These are phyloP conservation scores for Nysson spinosus DNA, from an alignment of 2,888 invertebrate species.

Conservation along the genomic window DNA sequence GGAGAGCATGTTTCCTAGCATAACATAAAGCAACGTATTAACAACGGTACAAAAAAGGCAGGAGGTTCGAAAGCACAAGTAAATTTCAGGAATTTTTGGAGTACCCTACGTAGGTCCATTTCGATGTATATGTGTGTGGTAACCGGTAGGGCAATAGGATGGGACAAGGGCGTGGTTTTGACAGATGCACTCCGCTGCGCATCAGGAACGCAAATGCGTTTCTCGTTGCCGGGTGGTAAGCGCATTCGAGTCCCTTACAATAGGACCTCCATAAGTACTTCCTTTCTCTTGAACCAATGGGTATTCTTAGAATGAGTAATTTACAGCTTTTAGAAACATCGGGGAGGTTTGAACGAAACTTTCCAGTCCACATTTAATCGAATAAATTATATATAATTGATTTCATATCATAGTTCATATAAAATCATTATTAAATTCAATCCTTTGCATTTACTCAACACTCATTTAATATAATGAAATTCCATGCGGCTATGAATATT, in stretches of 20 bases:
- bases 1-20: too few relatives aligned
- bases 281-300: slow-evolving; percentile 1
- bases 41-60: too few relatives aligned
- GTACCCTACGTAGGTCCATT: neutral
- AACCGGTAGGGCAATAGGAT: slow-evolving; percentile 32
- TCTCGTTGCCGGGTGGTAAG: slow-evolving; percentile 25
- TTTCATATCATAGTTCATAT: too few relatives aligned
- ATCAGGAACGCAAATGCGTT: slow-evolving; percentile 39
- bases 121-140: neutral
- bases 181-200: slow-evolving; percentile 56
- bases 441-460: too few relatives aligned
- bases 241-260: slow-evolving; percentile 1
- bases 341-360: neutral
- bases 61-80: too few relatives aligned
- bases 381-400: too few relatives aligned
- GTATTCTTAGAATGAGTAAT: too few relatives aligned
- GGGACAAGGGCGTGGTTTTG: slow-evolving; percentile 66
- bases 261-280: neutral
- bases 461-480: too few relatives aligned
- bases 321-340: neutral
- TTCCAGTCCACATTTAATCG: too few relatives aligned
- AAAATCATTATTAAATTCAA: too few relatives aligned
- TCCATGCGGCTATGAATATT: neutral
- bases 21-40: too few relatives aligned
- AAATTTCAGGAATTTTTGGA: slow-evolving; percentile 1